Evolutionary conservation across 2,888 invertebrate species (phyloP), one percentile per base, ranked within the genome.

Genomic region (Sphinx pinastri): DNA sequence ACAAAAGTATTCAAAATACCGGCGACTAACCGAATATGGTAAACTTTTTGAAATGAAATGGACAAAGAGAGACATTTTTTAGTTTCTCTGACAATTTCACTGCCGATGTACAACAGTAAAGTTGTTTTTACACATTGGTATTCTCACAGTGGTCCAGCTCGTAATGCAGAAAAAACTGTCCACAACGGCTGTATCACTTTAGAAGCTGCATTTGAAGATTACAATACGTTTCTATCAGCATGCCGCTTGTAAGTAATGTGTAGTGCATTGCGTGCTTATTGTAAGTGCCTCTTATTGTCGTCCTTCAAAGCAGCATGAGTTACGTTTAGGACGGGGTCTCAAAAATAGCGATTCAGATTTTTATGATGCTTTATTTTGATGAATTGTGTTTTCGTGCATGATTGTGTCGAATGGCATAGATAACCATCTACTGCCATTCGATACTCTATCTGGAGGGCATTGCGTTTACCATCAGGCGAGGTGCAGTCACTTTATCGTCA

Each of bases 211-310:
- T 3, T 31, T 14, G 7, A 38, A 59, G n/a, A 38, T n/a, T 38
- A 59, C 14, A 45, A 38, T n/a, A n/a, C n/a, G 13, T 59, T 16
- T 38, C 1, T 45, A 60, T n/a, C 8, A 2, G n/a, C 8, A 38
- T 38, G 45, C 4, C 10, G 6, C 2, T 11, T 57, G 60, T 47
- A 16, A 0, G 45, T 47, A 16, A 45, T 47, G 38, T 69, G 60
- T 69, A 63, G 63, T 69, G 77, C 75, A 80, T 76, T 85, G 84
- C 84, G 84, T 86, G 82, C 80, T 84, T 84, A 85, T 81, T 81
- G 81, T 82, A 82, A 87, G 84, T 84, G 85, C 83, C 38, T 80
- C 71, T 79, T 81, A 86, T 88, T 88, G 87, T 88, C 77, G 77
- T 77, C 75, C 77, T 75, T 79, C 86, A 86, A 85, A 83, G 84